Percentiles rank a stretch among this genome's conserved stretches.
Evolutionary conservation across 2,888 invertebrate genomes (phyloP).

Genomic region (Ischnus inquisitorius): DNA sequence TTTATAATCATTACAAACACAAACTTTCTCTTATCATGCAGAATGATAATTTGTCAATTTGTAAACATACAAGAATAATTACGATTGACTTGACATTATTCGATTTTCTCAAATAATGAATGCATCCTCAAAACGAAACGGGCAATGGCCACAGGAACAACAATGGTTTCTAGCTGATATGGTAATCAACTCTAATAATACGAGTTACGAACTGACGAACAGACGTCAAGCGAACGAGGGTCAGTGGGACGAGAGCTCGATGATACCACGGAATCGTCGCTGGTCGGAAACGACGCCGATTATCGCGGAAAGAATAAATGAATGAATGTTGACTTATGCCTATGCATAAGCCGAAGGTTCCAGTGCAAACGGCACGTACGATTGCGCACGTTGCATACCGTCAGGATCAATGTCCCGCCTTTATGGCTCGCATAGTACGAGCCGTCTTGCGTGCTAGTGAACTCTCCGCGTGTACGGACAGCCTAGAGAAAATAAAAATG

Average conservation of each 20-base stretch:
- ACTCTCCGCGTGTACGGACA: constrained; percentile 43
- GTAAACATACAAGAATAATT: too few relatives aligned
- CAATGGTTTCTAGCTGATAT: background rate
- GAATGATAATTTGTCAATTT: too few relatives aligned
- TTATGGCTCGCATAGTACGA: constrained; percentile 13
- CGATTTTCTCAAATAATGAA: background rate
- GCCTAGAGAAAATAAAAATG: constrained; percentile 63
- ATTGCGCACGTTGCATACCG: constrained; percentile 8
- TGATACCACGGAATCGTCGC: background rate
- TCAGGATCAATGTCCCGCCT: constrained; percentile 53
- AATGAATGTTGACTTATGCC: background rate
- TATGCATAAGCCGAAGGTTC: constrained; percentile 13
- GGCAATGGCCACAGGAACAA: background rate
- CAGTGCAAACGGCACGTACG: constrained; percentile 32
- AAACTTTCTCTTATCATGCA: too few relatives aligned
- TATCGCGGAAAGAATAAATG: constrained; percentile 32
- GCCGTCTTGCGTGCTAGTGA: constrained; percentile 60
- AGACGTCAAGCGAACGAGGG: constrained; percentile 7
- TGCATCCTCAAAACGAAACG: background rate
- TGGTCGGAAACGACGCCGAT: background rate
- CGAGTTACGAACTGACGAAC: background rate
- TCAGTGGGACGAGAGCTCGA: background rate
- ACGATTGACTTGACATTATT: background rate
- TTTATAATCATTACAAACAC: too few relatives aligned
- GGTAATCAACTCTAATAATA: constrained; percentile 4